Base-by-base conservation (phyloP, 1,140 invertebrate species). In the Caerostris darwini region DNA sequence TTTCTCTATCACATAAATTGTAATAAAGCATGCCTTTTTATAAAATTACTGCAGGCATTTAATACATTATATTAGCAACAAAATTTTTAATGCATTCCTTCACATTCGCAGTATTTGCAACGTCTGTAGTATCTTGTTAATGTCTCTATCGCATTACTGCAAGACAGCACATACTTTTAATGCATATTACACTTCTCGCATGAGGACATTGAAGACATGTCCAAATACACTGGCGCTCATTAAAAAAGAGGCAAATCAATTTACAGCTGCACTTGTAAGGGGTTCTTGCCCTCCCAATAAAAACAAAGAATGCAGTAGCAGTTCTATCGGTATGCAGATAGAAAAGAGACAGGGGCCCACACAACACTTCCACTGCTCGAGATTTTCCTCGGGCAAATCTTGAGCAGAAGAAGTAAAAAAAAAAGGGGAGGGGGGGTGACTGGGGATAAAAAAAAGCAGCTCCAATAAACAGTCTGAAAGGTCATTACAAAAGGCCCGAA, bases 391-490 rank as follows among this genome's bases (percentile, higher is more conserved):
- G 50, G 59, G 17, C 59, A 53, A 34, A 61, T 57, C 71, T 82
- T 57, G 34, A 34, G 34, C 34, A 34, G 34, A 34, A 34, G 34
- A 34, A 34, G 34, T 34, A 34, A 34, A 57, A 71, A 34, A 10
- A 58, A 91, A 8, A 34, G 58, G 12, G 90, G 83, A 5, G 86
- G 8, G 61, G 89, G n/a, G 54, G 53, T 14, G 34, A 50, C 7
- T 19, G 4, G 54, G 92, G 19, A 83, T 19, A 17, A 54, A 71
- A 19, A 19, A 19, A 17, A 87, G 53, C 6, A 59, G 34, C 57
- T n/a, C 85, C 67, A 64, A 94, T 82, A 82, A 86, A 94, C 77
- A 61, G 86, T 94, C 94, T n/a, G 3, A 94, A 64, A 77, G 90
- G 89, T 86, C 90, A 90, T 81, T 90, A 77, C 89, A 56, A 81